Base-by-base conservation (phyloP, 2,888 invertebrate genomes). In the Endomychus coccineus region DNA sequence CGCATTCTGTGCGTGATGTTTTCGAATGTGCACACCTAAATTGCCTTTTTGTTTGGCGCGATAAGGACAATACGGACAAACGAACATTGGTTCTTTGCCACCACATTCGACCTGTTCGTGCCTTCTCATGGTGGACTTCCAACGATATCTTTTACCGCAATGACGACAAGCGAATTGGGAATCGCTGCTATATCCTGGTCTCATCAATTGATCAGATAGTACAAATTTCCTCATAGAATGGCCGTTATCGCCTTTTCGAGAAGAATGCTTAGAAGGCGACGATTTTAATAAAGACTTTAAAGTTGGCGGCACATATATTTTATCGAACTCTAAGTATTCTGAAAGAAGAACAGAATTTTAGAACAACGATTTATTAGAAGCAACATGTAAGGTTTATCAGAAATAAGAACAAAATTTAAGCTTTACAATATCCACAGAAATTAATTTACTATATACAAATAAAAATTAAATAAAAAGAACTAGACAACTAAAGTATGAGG, bases 31-130 rank as follows among this genome's bases (percentile, higher is more conserved):
- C 12, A 85, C 85, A 50, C 83, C 82, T 15, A 86, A 71, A 68
- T 87, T 86, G 50, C 86, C 85, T 34, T 85, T 74, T 61, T 86
- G 86, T 57, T 86, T 83, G 43, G 86, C 85, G 54, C 83, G 76
- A 64, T 87, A 87, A 45, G 79, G 77, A 62, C 86, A 87, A 60
- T 81, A 77, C 7, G 84, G 82, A 55, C 87, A 87, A 45, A 83
- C 81, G 67, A 85, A 85, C 44, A 81, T 75, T 0, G 86, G 86
- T 45, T 84, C 80, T 61, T 86, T 87, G 45, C 84, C 85, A 27
- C 85, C 63, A 66, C 86, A 86, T 66, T 86, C 86, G 43, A 85
- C 84, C 69, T 78, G 82, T 66, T 84, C 85, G 68, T 87, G 87
- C 21, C 59, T 41, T 9, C 58, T 44, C 71, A 86, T 72, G 40